Percentiles rank a stretch among this genome's conserved stretches.
phyloP scores from a whole-genome alignment of 2,797 vertebrate species.

The Chrosomus eos region DNA sequence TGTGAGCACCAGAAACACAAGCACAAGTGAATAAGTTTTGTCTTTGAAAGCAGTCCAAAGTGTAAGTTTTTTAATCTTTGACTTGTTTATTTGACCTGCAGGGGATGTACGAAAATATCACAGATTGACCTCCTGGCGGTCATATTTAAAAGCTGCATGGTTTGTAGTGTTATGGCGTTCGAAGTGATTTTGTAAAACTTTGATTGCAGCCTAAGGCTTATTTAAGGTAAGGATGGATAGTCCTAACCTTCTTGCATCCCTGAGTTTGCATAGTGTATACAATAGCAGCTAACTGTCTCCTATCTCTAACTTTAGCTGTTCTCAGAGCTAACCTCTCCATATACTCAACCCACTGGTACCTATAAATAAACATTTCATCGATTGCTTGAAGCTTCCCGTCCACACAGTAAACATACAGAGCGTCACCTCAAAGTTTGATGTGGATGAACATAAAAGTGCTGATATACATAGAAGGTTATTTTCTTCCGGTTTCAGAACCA shows the following conservation, averaged over 20 bases:
- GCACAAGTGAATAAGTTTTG: neutral
- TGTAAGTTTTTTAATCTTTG: neutral
- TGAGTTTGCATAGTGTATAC: conserved; percentile 1
- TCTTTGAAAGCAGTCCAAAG: neutral
- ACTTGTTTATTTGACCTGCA: neutral
- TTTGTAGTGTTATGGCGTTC: neutral
- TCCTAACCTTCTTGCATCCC: neutral
- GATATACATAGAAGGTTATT: conserved; percentile 41
- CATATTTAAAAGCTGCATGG: neutral
- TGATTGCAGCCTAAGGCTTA: neutral
- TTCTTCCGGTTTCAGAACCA: neutral
- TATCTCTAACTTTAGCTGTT: conserved; percentile 30
- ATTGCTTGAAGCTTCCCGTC: conserved; percentile 62
- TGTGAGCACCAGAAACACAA: neutral
- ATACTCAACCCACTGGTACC: conserved; percentile 49
- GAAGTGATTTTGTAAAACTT: neutral
- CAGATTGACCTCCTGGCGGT: neutral
- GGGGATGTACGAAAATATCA: neutral
- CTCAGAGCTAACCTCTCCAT: conserved; percentile 33
- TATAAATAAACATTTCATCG: conserved; percentile 59
- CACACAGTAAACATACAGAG: conserved; percentile 60
- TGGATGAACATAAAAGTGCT: conserved; percentile 28
- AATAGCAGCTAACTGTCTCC: neutral
- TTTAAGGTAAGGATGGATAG: neutral
- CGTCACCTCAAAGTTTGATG: conserved; percentile 54